Evolutionary conservation across 2,113 vertebrate genomes (phyloP).

Genomic region (Phyllopteryx taeniolatus): DNA sequence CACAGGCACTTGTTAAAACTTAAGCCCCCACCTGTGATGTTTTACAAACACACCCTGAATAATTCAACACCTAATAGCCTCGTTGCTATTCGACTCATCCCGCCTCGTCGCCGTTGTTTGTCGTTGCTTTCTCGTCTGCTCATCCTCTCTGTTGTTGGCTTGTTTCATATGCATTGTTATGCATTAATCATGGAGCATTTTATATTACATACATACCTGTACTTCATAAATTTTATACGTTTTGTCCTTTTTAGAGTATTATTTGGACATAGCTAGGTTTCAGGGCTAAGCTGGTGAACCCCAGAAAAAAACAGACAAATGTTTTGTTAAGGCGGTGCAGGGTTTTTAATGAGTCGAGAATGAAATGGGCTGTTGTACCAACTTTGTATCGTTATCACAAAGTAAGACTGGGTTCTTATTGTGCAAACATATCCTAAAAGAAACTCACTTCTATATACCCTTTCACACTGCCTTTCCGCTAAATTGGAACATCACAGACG

Average conservation of each 20-base stretch:
- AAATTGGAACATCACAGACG: not conserved
- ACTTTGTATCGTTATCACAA: not conserved
- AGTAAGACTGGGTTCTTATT: not conserved
- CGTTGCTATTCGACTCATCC: constrained; percentile 36
- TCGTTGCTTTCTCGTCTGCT: constrained; percentile 8
- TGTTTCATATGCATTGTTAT: constrained; percentile 10
- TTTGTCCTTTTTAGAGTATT: not conserved
- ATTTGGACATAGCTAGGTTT: not conserved
- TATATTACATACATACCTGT: not conserved
- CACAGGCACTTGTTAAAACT: constrained; percentile 32
- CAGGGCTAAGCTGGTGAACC: not conserved
- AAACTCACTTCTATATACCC: not conserved
- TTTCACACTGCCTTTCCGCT: not conserved
- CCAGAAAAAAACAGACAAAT: not conserved
- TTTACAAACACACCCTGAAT: constrained; percentile 62
- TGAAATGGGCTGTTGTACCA: not conserved
- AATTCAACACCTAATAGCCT: constrained; percentile 53
- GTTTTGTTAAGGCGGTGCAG: not conserved
- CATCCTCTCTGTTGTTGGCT: constrained; percentile 1
- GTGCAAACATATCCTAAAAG: not conserved
- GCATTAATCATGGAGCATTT: constrained; percentile 1
- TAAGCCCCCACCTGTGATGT: constrained; percentile 55
- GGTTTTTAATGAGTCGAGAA: not conserved
- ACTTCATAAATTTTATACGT: not conserved
- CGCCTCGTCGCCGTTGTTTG: constrained; percentile 17